Base-by-base conservation (phyloP, 1,140 invertebrate genomes). In the Platyscapa corneri region DNA sequence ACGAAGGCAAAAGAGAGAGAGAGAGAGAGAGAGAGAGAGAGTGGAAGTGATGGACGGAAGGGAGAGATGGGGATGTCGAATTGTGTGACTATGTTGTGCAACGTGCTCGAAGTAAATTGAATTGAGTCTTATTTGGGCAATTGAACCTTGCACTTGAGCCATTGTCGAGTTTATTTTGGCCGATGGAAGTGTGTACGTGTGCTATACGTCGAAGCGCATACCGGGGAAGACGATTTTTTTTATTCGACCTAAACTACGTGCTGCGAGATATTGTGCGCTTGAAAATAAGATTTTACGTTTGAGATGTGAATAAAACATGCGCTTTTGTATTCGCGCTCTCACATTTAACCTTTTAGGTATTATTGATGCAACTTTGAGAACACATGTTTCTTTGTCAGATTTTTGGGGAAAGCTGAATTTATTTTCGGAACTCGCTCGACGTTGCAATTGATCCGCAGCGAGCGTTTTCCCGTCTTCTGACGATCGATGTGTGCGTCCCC, bases 111-210 rank as follows among this genome's bases (percentile, higher is more conserved):
- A 39, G 72, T 74, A 74, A 74, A 53, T 76, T 76, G 42, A 76
- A 76, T 76, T 32, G 46, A 49, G 74, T 76, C 74, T 76, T 76
- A 49, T 76, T 76, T 76, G 46, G 46, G 30, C 74, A 53, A 76
- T 53, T 76, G n/a, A n/a, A n/a, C n/a, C n/a, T n/a, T n/a, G 23
- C 27, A 49, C 27, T 76, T 39, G 74, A 42, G 42, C 74, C 18
- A 76, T 30, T 76, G 74, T 76, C 74, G 18, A 76, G 39, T 76
- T 49, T 53, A 49, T 53, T 76, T 76, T 49, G 74, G 10, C 46
- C 53, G 39, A 3, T 30, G 3, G n/a, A 30, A 76, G 6, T 76
- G n/a, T 76, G 46, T 49, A 46, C 42, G 12, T 46, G 42, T 7
- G 42, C 42, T 46, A 12, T n/a, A 46, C 12, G 42, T 46, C n/a